These are phyloP conservation scores for Anaspis maculata DNA, from an alignment of 2,888 invertebrate genomes.

Conservation along the genomic window DNA sequence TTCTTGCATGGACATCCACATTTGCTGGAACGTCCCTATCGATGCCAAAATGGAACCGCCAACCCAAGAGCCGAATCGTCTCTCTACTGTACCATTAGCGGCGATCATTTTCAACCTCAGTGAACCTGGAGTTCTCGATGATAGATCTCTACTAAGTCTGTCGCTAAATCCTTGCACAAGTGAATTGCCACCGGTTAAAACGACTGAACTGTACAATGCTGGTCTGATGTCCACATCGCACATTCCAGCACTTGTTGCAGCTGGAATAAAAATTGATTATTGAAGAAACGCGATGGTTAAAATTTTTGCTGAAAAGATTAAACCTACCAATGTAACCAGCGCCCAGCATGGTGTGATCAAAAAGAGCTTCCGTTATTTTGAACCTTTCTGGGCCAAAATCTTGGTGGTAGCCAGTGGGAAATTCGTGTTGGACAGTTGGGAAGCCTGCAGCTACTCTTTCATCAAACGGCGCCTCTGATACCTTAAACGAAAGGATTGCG, in stretches of 20 bases:
- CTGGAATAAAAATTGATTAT: slow-evolving; percentile 30
- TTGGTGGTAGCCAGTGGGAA: slow-evolving; percentile 95
- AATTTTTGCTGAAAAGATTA: slow-evolving; percentile 1
- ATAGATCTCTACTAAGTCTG: slow-evolving; percentile 78
- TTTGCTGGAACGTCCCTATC: slow-evolving; percentile 97
- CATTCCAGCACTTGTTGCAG: slow-evolving; percentile 83
- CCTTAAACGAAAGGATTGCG: too few relatives aligned
- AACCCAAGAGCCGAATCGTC: slow-evolving; percentile 96
- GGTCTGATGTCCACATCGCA: slow-evolving; percentile 97
- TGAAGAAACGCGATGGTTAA: slow-evolving; percentile 9
- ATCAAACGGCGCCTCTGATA: slow-evolving; percentile 87
- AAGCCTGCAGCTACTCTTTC: slow-evolving; percentile 77
- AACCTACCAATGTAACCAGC: slow-evolving; percentile 68
- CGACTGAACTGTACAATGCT: slow-evolving; percentile 90
- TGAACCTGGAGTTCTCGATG: slow-evolving; percentile 81
- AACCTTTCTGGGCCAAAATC: slow-evolving; percentile 94
- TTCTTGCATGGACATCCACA: slow-evolving; percentile 99
- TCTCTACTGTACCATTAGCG: slow-evolving; percentile 82
- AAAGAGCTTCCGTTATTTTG: slow-evolving; percentile 87
- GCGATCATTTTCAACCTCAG: slow-evolving; percentile 92
- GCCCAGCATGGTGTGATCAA: slow-evolving; percentile 90
- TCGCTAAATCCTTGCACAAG: slow-evolving; percentile 90
- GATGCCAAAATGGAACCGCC: slow-evolving; percentile 97
- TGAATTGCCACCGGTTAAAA: slow-evolving; percentile 92
- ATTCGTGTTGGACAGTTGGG: slow-evolving; percentile 93